These are phyloP conservation scores for Heterotis niloticus DNA, from an alignment of 2,113 vertebrate species.

Conservation along the genomic window DNA sequence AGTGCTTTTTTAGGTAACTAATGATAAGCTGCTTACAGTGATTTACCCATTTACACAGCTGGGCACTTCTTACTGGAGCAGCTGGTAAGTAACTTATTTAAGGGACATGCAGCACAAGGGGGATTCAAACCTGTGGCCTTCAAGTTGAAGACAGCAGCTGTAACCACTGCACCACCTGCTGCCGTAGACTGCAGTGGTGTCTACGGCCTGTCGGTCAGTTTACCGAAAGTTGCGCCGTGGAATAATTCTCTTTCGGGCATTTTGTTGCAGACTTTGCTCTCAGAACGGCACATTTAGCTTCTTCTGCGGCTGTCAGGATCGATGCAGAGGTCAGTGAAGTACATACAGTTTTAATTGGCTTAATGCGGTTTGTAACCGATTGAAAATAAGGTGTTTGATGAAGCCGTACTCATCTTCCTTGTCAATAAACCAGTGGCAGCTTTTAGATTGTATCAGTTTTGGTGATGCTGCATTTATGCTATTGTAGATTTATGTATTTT, in stretches of 20 bases:
- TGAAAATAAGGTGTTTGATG: constrained; percentile 20
- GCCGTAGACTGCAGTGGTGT: no score
- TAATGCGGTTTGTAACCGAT: constrained; percentile 24
- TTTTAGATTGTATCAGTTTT: neutral
- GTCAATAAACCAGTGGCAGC: neutral
- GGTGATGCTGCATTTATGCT: neutral
- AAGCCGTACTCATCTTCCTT: constrained; percentile 5
- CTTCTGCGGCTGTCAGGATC: neutral
- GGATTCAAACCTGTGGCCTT: neutral
- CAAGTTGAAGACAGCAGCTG: no score
- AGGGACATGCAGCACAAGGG: neutral
- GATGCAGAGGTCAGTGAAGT: constrained; percentile 23
- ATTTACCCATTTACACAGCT: no score
- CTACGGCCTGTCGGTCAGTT: no score
- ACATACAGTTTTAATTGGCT: constrained; percentile 28
- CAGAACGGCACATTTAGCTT: neutral
- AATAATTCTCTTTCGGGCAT: neutral
- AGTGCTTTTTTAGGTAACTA: no score
- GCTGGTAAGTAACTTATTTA: no score
- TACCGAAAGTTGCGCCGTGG: neutral
- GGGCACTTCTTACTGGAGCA: no score
- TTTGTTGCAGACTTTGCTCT: neutral
- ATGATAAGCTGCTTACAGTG: no score
- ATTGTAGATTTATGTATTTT: neutral
- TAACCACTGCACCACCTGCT: no score